phyloP scores from a whole-genome alignment of 1,140 invertebrate species.

The Drosophila truncata region DNA sequence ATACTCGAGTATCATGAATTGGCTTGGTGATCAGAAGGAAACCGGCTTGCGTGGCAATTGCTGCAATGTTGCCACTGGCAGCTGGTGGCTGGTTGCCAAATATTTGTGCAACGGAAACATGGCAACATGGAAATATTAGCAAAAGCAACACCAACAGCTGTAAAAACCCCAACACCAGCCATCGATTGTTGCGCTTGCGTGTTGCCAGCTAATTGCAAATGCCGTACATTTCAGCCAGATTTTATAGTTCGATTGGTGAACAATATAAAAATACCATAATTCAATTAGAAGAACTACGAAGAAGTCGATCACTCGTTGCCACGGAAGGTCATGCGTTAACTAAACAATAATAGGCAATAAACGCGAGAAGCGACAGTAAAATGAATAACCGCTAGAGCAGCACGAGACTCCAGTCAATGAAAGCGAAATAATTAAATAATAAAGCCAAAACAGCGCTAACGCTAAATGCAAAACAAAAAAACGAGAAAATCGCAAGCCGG shows the following conservation, averaged over 20 bases:
- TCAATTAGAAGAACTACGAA: constrained; percentile 31
- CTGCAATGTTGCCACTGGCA: constrained; percentile 43
- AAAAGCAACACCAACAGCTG: constrained; percentile 25
- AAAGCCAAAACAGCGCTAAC: constrained; percentile 36
- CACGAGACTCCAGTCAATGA: constrained; percentile 37
- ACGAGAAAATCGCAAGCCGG: constrained; percentile 42
- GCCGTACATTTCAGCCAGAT: constrained; percentile 7
- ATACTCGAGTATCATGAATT: constrained; percentile 26
- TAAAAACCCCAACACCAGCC: constrained; percentile 11
- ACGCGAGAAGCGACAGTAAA: constrained; percentile 22
- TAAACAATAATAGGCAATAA: constrained; percentile 28
- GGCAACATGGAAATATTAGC: constrained; percentile 30
- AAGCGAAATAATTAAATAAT: constrained; percentile 32
- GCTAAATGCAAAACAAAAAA: constrained; percentile 9
- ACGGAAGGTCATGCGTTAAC: constrained; percentile 28
- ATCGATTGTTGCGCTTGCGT: constrained; percentile 43
- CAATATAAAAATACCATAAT: constrained; percentile 11
- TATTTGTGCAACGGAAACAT: constrained; percentile 56
- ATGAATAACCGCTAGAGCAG: constrained; percentile 18
- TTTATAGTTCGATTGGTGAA: constrained; percentile 19
- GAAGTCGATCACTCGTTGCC: constrained; percentile 15
- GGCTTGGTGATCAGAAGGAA: constrained; percentile 34
- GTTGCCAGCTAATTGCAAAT: constrained; percentile 29
- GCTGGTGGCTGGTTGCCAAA: constrained; percentile 47
- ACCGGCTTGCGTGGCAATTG: constrained; percentile 47